Evolutionary conservation across 2,113 vertebrate genomes (phyloP).

Genomic region (Thunnus thynnus): DNA sequence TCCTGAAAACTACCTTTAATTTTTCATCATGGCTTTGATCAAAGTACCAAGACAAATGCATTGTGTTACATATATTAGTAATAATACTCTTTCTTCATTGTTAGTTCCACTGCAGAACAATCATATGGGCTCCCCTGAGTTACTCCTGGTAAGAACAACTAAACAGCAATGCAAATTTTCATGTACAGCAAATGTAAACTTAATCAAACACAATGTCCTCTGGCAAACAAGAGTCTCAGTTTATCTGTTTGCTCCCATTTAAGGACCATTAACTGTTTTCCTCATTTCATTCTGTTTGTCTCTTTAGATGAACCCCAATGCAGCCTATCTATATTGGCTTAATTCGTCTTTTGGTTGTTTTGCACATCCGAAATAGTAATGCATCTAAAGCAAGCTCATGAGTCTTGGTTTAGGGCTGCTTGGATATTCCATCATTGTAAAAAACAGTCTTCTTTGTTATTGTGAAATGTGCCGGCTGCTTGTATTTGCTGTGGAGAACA

Average conservation of each 20-base stretch:
- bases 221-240: constrained; percentile 10
- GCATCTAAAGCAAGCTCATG: too few species aligned
- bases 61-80: not conserved
- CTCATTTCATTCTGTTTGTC: constrained; percentile 33
- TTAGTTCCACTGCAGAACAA: constrained; percentile 8
- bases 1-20: not conserved
- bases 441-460: not conserved
- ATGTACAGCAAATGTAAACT: constrained; percentile 21
- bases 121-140: not conserved
- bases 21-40: not conserved
- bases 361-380: not conserved
- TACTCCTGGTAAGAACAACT: not conserved
- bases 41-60: not conserved
- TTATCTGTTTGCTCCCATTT: constrained; percentile 6
- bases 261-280: constrained; percentile 27
- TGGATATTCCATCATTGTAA: constrained; percentile 18
- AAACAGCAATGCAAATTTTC: constrained; percentile 19
- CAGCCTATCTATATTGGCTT: not conserved
- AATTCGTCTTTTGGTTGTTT: constrained; percentile 32
- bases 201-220: constrained; percentile 11
- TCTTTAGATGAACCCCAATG: constrained; percentile 14
- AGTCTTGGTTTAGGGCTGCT: constrained; percentile 8
- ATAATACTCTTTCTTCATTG: not conserved
- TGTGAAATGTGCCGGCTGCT: not conserved
- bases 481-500: constrained; percentile 16